Evolutionary conservation across 2,888 invertebrate species (phyloP).

Genomic region (Anorthoa munda): DNA sequence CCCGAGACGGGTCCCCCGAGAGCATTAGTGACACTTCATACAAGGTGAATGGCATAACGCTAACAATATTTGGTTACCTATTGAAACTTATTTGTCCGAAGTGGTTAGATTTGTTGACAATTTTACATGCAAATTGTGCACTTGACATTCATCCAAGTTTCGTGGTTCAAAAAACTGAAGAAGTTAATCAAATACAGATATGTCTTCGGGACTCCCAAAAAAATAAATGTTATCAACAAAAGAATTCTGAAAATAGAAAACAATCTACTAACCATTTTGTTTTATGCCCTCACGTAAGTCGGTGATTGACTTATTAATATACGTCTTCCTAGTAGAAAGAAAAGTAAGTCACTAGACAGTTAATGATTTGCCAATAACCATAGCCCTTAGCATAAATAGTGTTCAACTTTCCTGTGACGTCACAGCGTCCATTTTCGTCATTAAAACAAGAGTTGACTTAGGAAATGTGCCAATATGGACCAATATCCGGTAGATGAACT

Average conservation of each 20-base stretch:
- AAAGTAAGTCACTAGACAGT: background rate
- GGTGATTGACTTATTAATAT: background rate
- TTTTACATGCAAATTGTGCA: background rate
- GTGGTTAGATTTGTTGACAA: background rate
- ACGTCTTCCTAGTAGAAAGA: background rate
- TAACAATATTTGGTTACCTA: background rate
- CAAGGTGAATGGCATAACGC: background rate
- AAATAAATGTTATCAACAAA: background rate
- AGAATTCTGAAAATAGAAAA: background rate
- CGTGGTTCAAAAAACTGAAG: too few relatives aligned
- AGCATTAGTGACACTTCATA: constrained; percentile 32
- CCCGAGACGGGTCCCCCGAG: constrained; percentile 14
- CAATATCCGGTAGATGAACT: constrained; percentile 43
- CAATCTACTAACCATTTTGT: too few relatives aligned
- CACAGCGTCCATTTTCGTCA: constrained; percentile 3
- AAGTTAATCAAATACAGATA: too few relatives aligned
- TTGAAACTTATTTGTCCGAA: background rate
- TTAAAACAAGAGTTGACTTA: constrained; percentile 12
- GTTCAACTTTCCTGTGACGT: background rate
- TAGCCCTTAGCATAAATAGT: background rate
- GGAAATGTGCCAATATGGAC: constrained; percentile 47
- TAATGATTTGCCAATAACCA: constrained; percentile 10
- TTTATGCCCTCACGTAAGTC: background rate
- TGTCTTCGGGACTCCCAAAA: background rate
- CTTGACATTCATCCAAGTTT: background rate